Evolutionary conservation across 2,888 invertebrate genomes (phyloP).

Genomic region (Cryptocephalus moraei): DNA sequence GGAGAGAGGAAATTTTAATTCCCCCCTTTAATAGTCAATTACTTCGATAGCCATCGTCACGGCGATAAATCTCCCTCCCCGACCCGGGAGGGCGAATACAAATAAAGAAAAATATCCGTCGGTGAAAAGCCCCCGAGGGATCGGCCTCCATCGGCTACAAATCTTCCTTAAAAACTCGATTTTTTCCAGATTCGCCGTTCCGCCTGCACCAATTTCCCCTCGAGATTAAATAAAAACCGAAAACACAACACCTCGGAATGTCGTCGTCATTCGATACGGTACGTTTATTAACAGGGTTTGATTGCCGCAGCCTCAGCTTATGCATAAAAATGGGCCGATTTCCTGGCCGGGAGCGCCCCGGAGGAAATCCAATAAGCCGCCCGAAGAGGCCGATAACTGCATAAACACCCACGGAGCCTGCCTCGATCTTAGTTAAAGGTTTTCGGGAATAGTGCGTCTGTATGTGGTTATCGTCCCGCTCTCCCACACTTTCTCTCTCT

Average conservation of each 20-base stretch:
- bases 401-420: slow-evolving; percentile 6
- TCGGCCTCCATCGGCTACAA: background rate
- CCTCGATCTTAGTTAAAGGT: slow-evolving; percentile 6
- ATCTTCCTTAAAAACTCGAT: background rate
- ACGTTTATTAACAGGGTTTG: slow-evolving; percentile 16
- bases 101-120: background rate
- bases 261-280: slow-evolving; percentile 13
- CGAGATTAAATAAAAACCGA: slow-evolving; percentile 8
- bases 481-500: too few species aligned
- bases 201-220: slow-evolving; percentile 5
- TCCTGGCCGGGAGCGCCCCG: slow-evolving; percentile 8
- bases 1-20: too few species aligned
- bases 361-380: slow-evolving; percentile 12
- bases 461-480: background rate
- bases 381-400: slow-evolving; percentile 13
- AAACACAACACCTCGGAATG: slow-evolving; percentile 2
- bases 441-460: background rate
- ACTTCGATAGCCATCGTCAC: background rate
- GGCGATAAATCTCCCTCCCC: background rate
- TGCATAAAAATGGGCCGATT: slow-evolving; percentile 18
- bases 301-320: slow-evolving; percentile 15
- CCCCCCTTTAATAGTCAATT: too few species aligned
- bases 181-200: background rate
- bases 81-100: background rate
- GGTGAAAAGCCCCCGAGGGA: background rate